Evolutionary conservation across 1,140 invertebrate genomes (phyloP), one percentile per base, ranked within the genome.

Genomic region (Brachystomella parvula): DNA sequence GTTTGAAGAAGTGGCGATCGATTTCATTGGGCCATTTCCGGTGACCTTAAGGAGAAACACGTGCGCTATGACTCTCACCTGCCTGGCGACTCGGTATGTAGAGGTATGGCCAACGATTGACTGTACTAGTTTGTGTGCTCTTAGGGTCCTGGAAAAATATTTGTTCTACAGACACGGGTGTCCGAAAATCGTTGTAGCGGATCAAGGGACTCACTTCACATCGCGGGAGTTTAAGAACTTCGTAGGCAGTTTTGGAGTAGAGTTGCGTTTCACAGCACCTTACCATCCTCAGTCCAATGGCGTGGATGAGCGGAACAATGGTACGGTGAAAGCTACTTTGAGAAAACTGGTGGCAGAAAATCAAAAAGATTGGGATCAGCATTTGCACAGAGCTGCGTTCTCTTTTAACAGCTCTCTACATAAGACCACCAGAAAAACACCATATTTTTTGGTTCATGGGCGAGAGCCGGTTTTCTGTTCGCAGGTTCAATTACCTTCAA

Each of bases 21-120:
- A 69, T 65, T 61, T 62, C 31, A 35, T 61, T 21, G 68, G 68
- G 2, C 67, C 67, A 32, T 69, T 60, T 47, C 67, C 58, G 19
- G 1, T 39, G 1, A 65, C 58, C 1, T 3, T 31, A 19, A 2
- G 59, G 1, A 15, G 63, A 1, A 69, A 69, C 28, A 30, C 19
- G 2, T 62, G 47, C 30, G 53, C 44, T 6, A 9, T 69, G 2
- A 28, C 33, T 19, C 32, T 65, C 17, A 49, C 47, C n/a, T 39
- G 58, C 29, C 60, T 65, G n/a, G 21, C 58, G 2, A 69, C 63
- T 1, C 39, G 67, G 0, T 69, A 69, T 63, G 19, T 65, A 2
- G 67, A 69, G 57, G 29, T 24, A 29, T 61, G 6, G 2, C 58
- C 67, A 2, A 24, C 35, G 19, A 33, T 35, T 32, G 26, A 2